Evolutionary conservation across 2,888 invertebrate species (phyloP), one percentile per base, ranked within the genome.

Genomic region (Oegoconia quadripuncta): DNA sequence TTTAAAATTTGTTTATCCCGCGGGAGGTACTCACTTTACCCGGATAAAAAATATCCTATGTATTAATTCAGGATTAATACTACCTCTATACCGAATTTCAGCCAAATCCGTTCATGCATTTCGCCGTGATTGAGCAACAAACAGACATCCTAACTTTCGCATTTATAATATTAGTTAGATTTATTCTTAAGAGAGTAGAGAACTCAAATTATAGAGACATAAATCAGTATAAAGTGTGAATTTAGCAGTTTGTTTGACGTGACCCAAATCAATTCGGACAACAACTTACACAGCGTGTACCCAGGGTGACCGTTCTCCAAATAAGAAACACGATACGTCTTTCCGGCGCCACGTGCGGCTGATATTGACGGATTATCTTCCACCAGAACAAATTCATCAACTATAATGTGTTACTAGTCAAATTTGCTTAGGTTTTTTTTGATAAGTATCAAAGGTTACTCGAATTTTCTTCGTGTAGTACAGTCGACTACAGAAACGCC

Each of bases 341-440:
- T 57, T 41, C 44, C 22, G 32, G 41, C 42, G 50, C 69, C 74
- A 57, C 55, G 58, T 76, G 74, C 38, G 44, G 12, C 13, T 71
- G 74, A 74, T 68, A 57, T 66, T 74, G 73, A 76, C 62, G 64
- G 68, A 75, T 76, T 57, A 55, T 55, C 46, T 58, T 50, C 45
- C n/a, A n/a, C 42, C 44, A 39, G 37, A 56, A 56, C 49, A 41
- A 56, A 58, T 62, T 56, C 55, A 63, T 62, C 59, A 52, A 46
- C 37, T 38, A 30, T 26, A 12, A 26, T 26, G 27, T 27, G 27
- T 44, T 42, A 40, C 37, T 48, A 31, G 31, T 31, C 14, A 18
- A 20, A 13, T 22, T 22, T 22, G 6, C n/a, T n/a, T 22, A 22
- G 22, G 22, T 22, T 22, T 22, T 22, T 9, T 22, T 7, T 7